Evolutionary conservation across 2,113 vertebrate species (phyloP).

Genomic region (Coptodon bakossiorum): DNA sequence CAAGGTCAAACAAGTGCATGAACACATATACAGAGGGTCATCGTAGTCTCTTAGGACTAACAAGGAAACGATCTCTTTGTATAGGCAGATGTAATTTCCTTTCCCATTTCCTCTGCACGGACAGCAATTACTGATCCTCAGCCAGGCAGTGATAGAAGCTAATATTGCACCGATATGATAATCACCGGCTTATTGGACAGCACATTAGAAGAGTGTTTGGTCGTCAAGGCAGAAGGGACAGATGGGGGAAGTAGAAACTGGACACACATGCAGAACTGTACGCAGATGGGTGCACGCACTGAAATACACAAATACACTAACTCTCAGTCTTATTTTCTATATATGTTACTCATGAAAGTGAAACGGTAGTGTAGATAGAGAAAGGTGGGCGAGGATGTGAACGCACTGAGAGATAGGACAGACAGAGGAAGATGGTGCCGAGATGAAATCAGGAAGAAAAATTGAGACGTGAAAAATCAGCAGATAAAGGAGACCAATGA

Average conservation of each 20-base stretch:
- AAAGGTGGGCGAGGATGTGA: neutral
- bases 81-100: slow-evolving; percentile 64
- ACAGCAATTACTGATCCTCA: slow-evolving; percentile 64
- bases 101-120: slow-evolving; percentile 58
- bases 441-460: slow-evolving; percentile 25
- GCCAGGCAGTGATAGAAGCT: slow-evolving; percentile 51
- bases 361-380: neutral
- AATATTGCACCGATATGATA: slow-evolving; percentile 63
- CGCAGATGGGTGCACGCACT: slow-evolving; percentile 1
- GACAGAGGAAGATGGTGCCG: neutral
- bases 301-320: neutral
- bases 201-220: slow-evolving; percentile 51
- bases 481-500: slow-evolving; percentile 26
- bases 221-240: slow-evolving; percentile 47
- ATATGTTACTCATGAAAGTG: neutral
- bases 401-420: slow-evolving; percentile 20
- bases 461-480: neutral
- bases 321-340: neutral
- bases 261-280: slow-evolving; percentile 13
- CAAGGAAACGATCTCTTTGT: slow-evolving; percentile 57
- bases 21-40: slow-evolving; percentile 11
- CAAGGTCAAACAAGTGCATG: neutral
- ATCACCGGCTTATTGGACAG: slow-evolving; percentile 58
- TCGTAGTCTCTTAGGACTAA: slow-evolving; percentile 48
- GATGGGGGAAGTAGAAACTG: slow-evolving; percentile 37